These are phyloP conservation scores for Phylloscopus trochiloides DNA, from an alignment of 2,113 vertebrate genomes.

Conservation along the genomic window DNA sequence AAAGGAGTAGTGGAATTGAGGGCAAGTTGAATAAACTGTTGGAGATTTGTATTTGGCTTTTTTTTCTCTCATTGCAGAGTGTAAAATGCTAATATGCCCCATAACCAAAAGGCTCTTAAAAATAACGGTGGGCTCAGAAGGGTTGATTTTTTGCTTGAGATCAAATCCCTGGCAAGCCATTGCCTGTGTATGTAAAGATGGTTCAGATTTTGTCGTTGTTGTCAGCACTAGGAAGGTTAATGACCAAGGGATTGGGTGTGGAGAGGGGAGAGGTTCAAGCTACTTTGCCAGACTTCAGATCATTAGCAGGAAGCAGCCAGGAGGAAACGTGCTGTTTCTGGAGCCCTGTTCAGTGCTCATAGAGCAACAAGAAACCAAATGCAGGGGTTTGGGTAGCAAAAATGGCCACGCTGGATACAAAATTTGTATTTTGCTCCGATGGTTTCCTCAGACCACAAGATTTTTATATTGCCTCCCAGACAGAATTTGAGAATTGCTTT, in stretches of 20 bases:
- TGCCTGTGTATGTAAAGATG: slow-evolving; percentile 9
- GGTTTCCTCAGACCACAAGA: neutral
- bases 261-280: slow-evolving; percentile 49
- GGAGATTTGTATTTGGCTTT: neutral
- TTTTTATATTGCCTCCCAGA: neutral
- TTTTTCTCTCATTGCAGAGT: neutral
- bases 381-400: neutral
- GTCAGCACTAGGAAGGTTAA: slow-evolving; percentile 49
- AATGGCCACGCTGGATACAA: neutral
- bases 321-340: slow-evolving; percentile 16
- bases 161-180: slow-evolving; percentile 13
- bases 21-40: slow-evolving; percentile 35
- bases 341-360: neutral
- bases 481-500: neutral
- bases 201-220: slow-evolving; percentile 53
- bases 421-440: neutral
- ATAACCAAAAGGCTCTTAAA: slow-evolving; percentile 28
- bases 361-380: neutral
- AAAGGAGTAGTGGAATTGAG: slow-evolving; percentile 14
- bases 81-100: neutral
- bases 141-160: slow-evolving; percentile 8
- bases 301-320: slow-evolving; percentile 33
- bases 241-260: slow-evolving; percentile 68
- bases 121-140: slow-evolving; percentile 6
- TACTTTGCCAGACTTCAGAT: slow-evolving; percentile 46